A percentile compares a stretch with the other conserved stretches of the same genome.
These are phyloP conservation scores for Myathropa florea DNA, from an alignment of 2,888 invertebrate genomes.

Conservation along the genomic window DNA sequence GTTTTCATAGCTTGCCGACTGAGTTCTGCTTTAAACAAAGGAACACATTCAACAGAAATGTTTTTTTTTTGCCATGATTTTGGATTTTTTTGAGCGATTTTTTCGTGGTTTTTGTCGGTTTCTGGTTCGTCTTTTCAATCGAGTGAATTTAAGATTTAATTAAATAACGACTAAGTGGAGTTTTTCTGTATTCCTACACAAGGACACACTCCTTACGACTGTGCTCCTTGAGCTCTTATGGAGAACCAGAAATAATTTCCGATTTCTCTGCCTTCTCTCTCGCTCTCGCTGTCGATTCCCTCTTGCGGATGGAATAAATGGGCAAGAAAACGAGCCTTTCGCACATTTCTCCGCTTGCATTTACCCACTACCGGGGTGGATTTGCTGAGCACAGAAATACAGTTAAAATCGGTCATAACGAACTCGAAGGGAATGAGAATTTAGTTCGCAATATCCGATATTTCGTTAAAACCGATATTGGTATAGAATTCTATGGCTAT, in stretches of 20 bases:
- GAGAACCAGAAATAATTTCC: slow-evolving; percentile 23
- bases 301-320: slow-evolving; percentile 3
- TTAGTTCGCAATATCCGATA: too few species aligned
- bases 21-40: neutral
- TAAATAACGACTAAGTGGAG: slow-evolving; percentile 32
- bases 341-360: neutral
- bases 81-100: neutral
- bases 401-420: too few species aligned
- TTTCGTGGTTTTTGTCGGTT: slow-evolving; percentile 1
- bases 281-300: neutral
- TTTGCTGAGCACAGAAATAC: too few species aligned
- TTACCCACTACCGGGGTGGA: too few species aligned
- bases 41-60: neutral
- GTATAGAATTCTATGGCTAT: too few species aligned
- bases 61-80: too few species aligned
- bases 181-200: neutral
- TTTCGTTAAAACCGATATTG: too few species aligned
- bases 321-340: neutral
- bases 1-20: neutral
- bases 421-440: too few species aligned
- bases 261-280: neutral
- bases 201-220: slow-evolving; percentile 1
- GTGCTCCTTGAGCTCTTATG: neutral
- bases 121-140: slow-evolving; percentile 4
- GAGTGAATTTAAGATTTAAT: slow-evolving; percentile 63